phyloP scores from a whole-genome alignment of 2,888 invertebrate species.

The Melangyna quadrimaculata region DNA sequence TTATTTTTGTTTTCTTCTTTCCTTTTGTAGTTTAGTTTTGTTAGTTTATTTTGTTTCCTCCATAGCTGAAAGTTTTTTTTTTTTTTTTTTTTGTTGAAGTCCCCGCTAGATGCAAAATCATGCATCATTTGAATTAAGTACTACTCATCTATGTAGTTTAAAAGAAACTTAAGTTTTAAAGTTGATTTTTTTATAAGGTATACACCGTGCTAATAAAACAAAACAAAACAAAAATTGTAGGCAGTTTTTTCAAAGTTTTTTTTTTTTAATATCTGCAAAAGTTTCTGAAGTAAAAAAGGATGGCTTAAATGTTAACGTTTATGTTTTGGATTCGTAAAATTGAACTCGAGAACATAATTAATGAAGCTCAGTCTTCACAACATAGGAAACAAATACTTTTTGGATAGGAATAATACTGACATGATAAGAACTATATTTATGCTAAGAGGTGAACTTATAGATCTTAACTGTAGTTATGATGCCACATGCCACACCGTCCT shows the following conservation, averaged over 20 bases:
- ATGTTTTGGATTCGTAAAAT: too few relatives aligned
- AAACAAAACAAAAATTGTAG: neutral
- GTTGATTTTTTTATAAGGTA: slow-evolving; percentile 12
- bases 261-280: neutral
- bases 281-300: neutral
- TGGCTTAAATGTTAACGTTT: neutral
- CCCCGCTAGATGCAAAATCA: slow-evolving; percentile 57
- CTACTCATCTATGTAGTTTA: neutral
- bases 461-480: too few relatives aligned
- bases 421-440: too few relatives aligned
- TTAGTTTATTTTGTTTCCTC: neutral
- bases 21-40: neutral
- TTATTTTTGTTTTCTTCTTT: neutral
- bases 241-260: neutral
- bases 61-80: slow-evolving; percentile 7
- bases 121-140: slow-evolving; percentile 63
- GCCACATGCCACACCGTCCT: too few relatives aligned
- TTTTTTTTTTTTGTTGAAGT: slow-evolving; percentile 24
- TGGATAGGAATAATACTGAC: too few relatives aligned
- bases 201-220: neutral
- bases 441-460: too few relatives aligned
- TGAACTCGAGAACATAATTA: too few relatives aligned
- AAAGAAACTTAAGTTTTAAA: slow-evolving; percentile 32
- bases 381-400: too few relatives aligned
- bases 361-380: too few relatives aligned